These are phyloP conservation scores for Trachurus trachurus DNA, from an alignment of 2,797 vertebrate genomes.

Conservation along the genomic window DNA sequence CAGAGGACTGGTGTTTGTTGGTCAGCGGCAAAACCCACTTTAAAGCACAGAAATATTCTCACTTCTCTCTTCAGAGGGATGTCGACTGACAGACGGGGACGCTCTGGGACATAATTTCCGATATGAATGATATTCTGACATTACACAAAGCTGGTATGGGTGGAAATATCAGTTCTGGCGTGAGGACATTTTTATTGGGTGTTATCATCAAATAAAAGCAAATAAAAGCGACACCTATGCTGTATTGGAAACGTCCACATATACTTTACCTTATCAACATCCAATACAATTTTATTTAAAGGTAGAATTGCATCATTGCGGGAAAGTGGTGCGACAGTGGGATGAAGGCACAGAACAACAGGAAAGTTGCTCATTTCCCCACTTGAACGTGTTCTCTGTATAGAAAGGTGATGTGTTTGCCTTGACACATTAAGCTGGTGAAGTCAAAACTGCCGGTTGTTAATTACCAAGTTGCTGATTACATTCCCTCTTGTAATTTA, in stretches of 20 bases:
- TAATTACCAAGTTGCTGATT: conserved; percentile 40
- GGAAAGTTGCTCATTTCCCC: conserved; percentile 2
- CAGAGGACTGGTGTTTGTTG: not conserved
- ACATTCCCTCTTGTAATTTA: conserved; percentile 12
- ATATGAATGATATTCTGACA: conserved; percentile 1
- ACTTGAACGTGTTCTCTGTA: not conserved
- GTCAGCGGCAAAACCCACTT: conserved; percentile 9
- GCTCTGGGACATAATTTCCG: not conserved
- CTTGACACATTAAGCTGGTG: not conserved
- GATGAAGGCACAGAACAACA: not conserved
- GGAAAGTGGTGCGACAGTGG: not conserved
- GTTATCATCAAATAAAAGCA: not conserved
- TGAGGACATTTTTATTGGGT: not conserved
- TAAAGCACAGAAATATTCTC: conserved; percentile 1
- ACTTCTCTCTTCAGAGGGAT: not conserved
- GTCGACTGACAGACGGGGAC: not conserved
- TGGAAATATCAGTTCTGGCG: not conserved
- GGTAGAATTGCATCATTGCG: not conserved
- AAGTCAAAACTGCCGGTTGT: conserved; percentile 22
- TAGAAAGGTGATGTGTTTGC: not conserved
- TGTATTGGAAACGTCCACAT: not conserved
- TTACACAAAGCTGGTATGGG: not conserved
- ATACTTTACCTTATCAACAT: not conserved
- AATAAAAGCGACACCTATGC: not conserved
- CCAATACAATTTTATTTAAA: not conserved